These are phyloP conservation scores for Icerya purchasi DNA, from an alignment of 2,888 invertebrate genomes.

Conservation along the genomic window DNA sequence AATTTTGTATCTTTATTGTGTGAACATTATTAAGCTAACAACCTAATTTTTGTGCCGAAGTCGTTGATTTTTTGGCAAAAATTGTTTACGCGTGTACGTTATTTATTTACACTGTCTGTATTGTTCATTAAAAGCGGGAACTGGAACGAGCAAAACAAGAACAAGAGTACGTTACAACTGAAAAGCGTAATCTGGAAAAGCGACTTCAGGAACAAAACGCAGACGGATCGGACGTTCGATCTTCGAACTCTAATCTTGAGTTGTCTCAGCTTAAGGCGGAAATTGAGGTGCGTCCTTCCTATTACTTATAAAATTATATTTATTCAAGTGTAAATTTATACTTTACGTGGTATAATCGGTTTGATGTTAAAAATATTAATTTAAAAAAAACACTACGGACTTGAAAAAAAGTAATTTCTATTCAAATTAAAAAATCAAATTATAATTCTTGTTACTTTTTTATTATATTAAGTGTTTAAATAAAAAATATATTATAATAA, in stretches of 20 bases:
- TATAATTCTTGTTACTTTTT: neutral
- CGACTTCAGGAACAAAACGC: constrained; percentile 51
- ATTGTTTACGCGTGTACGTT: too few relatives aligned
- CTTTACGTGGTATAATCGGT: neutral
- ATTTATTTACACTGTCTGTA: too few relatives aligned
- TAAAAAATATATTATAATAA: too few relatives aligned
- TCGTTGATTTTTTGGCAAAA: too few relatives aligned
- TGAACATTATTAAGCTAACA: too few relatives aligned
- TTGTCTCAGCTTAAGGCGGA: constrained; percentile 60
- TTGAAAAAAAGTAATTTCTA: too few relatives aligned
- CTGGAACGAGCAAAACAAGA: constrained; percentile 63
- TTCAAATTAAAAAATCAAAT: neutral
- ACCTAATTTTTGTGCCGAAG: too few relatives aligned
- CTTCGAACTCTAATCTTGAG: constrained; percentile 60
- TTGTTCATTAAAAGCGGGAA: constrained; percentile 37
- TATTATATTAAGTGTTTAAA: neutral
- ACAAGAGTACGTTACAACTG: constrained; percentile 59
- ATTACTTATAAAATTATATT: neutral
- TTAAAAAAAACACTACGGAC: neutral
- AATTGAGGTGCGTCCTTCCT: constrained; percentile 39
- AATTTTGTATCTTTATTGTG: too few relatives aligned
- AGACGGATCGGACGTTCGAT: constrained; percentile 33
- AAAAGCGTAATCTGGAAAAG: constrained; percentile 61
- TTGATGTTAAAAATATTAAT: neutral
- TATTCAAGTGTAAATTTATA: neutral